Evolutionary conservation across 2,888 invertebrate genomes (phyloP).

Genomic region (Myopa testacea): DNA sequence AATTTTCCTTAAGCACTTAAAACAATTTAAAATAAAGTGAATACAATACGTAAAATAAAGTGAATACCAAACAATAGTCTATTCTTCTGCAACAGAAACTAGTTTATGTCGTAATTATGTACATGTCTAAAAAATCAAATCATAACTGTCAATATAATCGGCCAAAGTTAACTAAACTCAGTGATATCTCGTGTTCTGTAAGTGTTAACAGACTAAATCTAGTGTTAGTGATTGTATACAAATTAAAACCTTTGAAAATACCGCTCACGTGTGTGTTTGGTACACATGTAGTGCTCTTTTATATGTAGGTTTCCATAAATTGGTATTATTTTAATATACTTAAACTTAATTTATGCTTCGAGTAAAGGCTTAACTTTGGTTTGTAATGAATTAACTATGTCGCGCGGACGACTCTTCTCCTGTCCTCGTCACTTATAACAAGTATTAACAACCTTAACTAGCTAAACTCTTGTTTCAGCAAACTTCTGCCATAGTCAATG

Average conservation of each 20-base stretch:
- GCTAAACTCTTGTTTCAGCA: background rate
- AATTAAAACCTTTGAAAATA: background rate
- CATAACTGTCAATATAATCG: too few species aligned
- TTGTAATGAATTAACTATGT: conserved; percentile 31
- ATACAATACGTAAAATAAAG: conserved; percentile 16
- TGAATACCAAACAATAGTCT: background rate
- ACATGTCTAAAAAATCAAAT: background rate
- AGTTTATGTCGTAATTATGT: background rate
- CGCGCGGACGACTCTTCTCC: background rate
- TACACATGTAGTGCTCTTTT: background rate
- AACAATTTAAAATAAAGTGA: conserved; percentile 24
- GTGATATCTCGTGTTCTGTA: background rate
- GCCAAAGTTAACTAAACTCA: too few species aligned
- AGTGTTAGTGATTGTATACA: conserved; percentile 32
- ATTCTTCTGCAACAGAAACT: background rate
- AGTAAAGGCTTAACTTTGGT: conserved; percentile 33
- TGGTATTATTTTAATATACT: conserved; percentile 7
- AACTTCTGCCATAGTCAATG: background rate
- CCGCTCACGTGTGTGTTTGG: background rate
- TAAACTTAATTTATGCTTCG: conserved; percentile 7
- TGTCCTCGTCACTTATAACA: background rate
- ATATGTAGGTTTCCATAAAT: background rate
- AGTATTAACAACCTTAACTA: conserved; percentile 36
- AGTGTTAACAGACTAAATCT: conserved; percentile 7
- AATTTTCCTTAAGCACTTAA: conserved; percentile 20